These are phyloP conservation scores for Micrasema longulum DNA, from an alignment of 1,140 invertebrate genomes.

Conservation along the genomic window DNA sequence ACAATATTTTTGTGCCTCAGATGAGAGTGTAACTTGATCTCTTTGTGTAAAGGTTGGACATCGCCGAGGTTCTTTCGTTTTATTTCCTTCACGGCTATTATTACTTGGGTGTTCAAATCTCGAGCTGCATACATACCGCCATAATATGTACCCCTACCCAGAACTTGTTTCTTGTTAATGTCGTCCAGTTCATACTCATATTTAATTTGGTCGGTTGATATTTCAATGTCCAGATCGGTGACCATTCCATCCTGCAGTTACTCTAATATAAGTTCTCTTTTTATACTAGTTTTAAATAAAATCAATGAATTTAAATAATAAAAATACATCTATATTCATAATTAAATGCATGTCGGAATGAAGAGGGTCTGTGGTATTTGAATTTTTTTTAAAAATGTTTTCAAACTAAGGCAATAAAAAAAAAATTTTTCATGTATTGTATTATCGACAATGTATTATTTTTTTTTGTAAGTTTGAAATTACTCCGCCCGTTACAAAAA, in stretches of 20 bases:
- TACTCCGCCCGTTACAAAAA: too few relatives aligned
- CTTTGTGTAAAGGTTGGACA: conserved; percentile 98
- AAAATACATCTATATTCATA: too few relatives aligned
- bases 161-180: conserved; percentile 84
- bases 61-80: conserved; percentile 96
- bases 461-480: too few relatives aligned
- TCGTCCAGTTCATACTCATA: conserved; percentile 98
- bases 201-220: conserved; percentile 77
- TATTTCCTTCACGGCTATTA: conserved; percentile 98
- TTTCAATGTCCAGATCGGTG: conserved; percentile 82
- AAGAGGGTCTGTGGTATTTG: too few relatives aligned
- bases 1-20: conserved; percentile 97
- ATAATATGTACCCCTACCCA: conserved; percentile 97
- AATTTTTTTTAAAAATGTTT: too few relatives aligned
- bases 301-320: too few relatives aligned
- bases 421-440: too few relatives aligned
- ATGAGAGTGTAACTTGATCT: conserved; percentile 97
- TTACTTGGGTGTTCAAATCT: conserved; percentile 94
- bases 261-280: conserved; percentile 83
- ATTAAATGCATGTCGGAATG: too few relatives aligned
- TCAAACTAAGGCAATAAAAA: too few relatives aligned
- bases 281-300: too few relatives aligned
- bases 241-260: conserved; percentile 88
- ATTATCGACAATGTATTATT: too few relatives aligned
- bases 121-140: conserved; percentile 95